Evolutionary conservation across 1,140 invertebrate species (phyloP), one percentile per base, ranked within the genome.

Genomic region (Aphelinus certus): DNA sequence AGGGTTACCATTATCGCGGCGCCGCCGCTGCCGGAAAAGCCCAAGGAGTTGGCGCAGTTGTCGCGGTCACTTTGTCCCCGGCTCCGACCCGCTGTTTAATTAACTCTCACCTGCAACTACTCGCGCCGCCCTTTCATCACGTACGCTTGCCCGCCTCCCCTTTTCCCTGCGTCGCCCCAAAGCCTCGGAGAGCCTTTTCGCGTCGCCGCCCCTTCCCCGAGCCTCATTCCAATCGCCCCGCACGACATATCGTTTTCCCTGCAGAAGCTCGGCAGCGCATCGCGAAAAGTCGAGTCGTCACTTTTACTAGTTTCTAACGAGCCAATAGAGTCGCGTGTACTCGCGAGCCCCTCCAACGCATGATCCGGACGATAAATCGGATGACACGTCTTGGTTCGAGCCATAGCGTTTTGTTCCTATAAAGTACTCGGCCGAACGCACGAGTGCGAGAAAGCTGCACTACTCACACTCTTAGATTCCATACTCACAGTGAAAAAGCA

Each of bases 41-140:
- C 10, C 5, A n/a, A n/a, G 49, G 69, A 68, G 72, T 78, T 79
- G 79, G 71, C 65, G 76, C 80, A 79, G 80, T 80, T 82, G 80
- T 79, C 83, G 86, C 84, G 86, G 87, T 88, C 86, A 87, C 87
- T 88, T 88, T 88, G 86, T 87, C 85, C 87, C 85, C 86, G 87
- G 85, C 83, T 84, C 51, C 51, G 51, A 53, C 9, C 4, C 80
- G 80, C 80, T 86, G 85, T 87, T 87, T 88, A 88, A 88, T 88
- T 88, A 88, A 88, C 84, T 87, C 86, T 84, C 81, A 83, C 85
- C 83, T 76, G 84, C 83, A 83, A 85, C 83, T 86, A 49, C 58
- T 72, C 57, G 62, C 62, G 53, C 26, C 47, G 60, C 60, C 73
- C 66, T 75, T 77, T 67, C 65, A 75, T 62, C 76, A 57, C 63